Base-by-base conservation (phyloP, 2,888 invertebrate species). In the Metellina segmentata region DNA sequence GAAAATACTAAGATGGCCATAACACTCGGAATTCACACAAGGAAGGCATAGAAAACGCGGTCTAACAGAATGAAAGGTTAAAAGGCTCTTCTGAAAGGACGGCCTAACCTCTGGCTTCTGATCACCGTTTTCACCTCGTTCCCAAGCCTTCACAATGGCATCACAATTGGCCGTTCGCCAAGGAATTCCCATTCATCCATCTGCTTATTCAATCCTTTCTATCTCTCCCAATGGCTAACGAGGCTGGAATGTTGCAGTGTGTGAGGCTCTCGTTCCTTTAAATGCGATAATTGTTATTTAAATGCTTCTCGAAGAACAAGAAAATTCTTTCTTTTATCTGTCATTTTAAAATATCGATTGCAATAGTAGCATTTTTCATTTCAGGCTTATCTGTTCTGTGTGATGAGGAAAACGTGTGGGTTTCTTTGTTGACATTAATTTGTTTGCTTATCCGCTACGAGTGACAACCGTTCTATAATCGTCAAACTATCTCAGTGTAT, bases 51-150 rank as follows among this genome's bases (percentile, higher is more conserved):
- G 34, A 34, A 34, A 34, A 34, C 34, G 34, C 34, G 34, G 4
- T 16, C 61, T 16, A 61, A 19, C 78, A 51, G 78, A 72, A 74
- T n/a, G 72, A 79, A 81, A 81, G 89, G 89, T 89, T 89, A 89
- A 89, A 89, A 89, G 89, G 77, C 61, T 52, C 81, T 82, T 82
- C 74, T 81, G 53, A 77, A 70, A 71, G 89, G 89, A 89, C 89
- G 71, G 19, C 77, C 71, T 89, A 89, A 89, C 89, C 89, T 89
- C 89, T 89, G 89, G 75, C 89, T 82, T 90, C 75, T 52, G 85
- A 85, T 86, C 81, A 20, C 53, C 69, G 69, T 82, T 89, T 70
- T 82, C 89, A 81, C 85, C 85, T 85, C 90, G 90, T 90, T 90
- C 90, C 85, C 85, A 90, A 69, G 81, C 69, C 52, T 52, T 52